Conservation (phyloP, 1,140 invertebrate genomes). For the Venustaconcha ellipsiformis region DNA sequence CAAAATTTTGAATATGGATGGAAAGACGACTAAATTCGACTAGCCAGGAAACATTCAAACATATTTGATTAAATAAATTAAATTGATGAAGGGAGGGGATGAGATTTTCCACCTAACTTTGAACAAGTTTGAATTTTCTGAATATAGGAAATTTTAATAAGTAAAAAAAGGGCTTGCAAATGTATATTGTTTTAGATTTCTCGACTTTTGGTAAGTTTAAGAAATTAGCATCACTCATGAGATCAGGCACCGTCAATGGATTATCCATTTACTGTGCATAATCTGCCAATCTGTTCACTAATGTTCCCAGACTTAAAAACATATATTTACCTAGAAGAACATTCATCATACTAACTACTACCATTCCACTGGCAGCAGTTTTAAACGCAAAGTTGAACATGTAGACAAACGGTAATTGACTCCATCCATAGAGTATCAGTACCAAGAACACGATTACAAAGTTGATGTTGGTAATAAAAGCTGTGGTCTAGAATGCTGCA, state of each 20-base stretch:
- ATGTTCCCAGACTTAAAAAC: background rate
- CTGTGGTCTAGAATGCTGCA: slow-evolving; percentile 29
- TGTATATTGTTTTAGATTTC: background rate
- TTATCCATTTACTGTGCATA: background rate
- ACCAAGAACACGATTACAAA: slow-evolving; percentile 31
- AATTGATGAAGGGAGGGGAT: too few species aligned
- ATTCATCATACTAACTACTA: slow-evolving; percentile 29
- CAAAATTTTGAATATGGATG: too few species aligned
- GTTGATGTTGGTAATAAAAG: slow-evolving; percentile 19
- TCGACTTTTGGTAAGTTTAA: background rate
- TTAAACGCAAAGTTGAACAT: slow-evolving; percentile 33
- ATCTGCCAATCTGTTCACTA: background rate
- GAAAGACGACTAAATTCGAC: too few species aligned
- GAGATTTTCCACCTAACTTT: too few species aligned
- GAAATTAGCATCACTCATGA: background rate
- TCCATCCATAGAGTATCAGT: slow-evolving; percentile 30
- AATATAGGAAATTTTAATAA: too few species aligned
- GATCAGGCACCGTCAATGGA: background rate
- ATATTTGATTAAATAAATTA: too few species aligned
- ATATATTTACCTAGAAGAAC: slow-evolving; percentile 25
- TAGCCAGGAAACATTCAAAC: too few species aligned
- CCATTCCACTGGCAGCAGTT: slow-evolving; percentile 33
- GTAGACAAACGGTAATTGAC: slow-evolving; percentile 34
- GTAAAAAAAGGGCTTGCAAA: background rate
- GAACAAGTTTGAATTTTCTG: too few species aligned